Percentiles rank a stretch among this genome's conserved stretches.
Evolutionary conservation across 2,113 vertebrate species (phyloP).

Genomic region (Ptyas mucosa): DNA sequence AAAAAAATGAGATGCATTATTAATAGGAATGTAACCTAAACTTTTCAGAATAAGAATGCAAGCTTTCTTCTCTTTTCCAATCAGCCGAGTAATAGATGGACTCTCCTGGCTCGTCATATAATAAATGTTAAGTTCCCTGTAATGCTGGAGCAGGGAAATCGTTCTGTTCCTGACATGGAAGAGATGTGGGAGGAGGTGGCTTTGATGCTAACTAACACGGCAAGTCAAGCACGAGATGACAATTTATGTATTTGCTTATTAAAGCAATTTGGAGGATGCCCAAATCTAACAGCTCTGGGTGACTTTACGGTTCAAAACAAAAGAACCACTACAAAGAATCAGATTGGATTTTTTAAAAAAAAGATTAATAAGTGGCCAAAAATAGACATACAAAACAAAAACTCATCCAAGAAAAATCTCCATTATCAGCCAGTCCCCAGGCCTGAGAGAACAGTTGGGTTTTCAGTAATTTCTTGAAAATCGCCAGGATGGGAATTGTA

Average conservation of each 20-base stretch:
- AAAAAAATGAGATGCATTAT: not conserved
- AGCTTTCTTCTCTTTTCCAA: not conserved
- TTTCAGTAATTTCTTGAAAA: too few relatives aligned
- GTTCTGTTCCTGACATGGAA: not conserved
- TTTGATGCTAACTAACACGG: not conserved
- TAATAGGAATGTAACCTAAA: not conserved
- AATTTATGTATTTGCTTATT: not conserved
- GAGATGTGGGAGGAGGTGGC: not conserved
- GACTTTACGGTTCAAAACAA: not conserved
- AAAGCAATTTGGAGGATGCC: not conserved
- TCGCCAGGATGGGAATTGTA: too few relatives aligned
- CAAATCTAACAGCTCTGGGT: not conserved
- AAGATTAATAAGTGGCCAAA: too few relatives aligned
- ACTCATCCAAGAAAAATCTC: too few relatives aligned
- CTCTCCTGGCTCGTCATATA: not conserved
- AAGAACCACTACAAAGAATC: not conserved
- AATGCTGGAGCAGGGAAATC: not conserved
- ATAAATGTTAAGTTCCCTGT: not conserved
- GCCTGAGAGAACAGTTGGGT: too few relatives aligned
- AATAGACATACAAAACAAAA: too few relatives aligned
- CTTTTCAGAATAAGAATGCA: constrained; percentile 12
- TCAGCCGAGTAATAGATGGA: not conserved
- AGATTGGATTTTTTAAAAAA: not conserved
- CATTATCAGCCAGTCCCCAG: too few relatives aligned
- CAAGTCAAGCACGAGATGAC: not conserved